Base-by-base conservation (phyloP, 1,140 invertebrate genomes). In the Brachystomella parvula region DNA sequence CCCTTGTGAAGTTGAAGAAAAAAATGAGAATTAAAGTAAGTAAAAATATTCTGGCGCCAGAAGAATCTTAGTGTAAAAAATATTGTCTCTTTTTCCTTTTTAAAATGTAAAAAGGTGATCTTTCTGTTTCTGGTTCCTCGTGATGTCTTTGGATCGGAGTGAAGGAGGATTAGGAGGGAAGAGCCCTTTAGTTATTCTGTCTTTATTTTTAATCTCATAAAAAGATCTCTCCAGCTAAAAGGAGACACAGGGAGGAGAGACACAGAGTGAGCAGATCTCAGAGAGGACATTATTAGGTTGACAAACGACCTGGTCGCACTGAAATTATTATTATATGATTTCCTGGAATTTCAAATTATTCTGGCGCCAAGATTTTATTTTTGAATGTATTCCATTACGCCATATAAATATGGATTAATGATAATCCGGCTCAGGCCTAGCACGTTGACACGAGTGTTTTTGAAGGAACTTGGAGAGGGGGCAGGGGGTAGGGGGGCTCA, bases 161-260 rank as follows among this genome's bases (percentile, higher is more conserved):
- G 24, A 53, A 24, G 49, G 49, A 53, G 49, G 49, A 53, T 53
- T 53, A 53, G 49, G 49, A 53, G 49, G n/a, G 49, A 24, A 26
- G 49, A 53, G 12, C 49, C 49, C 24, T 53, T 12, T 12, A 53
- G 9, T 6, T 53, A 53, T 12, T 53, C 24, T 53, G 49, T 53
- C 49, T 53, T 53, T 53, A 19, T 24, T 53, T 26, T 24, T 53
- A 53, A 53, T 53, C 49, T 53, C 12, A 53, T 53, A n/a, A 12
- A 53, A 26, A 53, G 49, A 53, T 53, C 49, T 53, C 49, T 24
- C n/a, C n/a, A n/a, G n/a, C n/a, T n/a, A n/a, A n/a, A n/a, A 53
- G 49, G 49, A 53, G 49, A 53, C 49, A 53, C n/a, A 53, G 49
- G 49, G 21, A 53, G 49, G 6, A 53, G 49, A 26, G 49, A 53